Base-by-base conservation (phyloP, 1,140 invertebrate genomes). In the Drosophila lacteicornis region DNA sequence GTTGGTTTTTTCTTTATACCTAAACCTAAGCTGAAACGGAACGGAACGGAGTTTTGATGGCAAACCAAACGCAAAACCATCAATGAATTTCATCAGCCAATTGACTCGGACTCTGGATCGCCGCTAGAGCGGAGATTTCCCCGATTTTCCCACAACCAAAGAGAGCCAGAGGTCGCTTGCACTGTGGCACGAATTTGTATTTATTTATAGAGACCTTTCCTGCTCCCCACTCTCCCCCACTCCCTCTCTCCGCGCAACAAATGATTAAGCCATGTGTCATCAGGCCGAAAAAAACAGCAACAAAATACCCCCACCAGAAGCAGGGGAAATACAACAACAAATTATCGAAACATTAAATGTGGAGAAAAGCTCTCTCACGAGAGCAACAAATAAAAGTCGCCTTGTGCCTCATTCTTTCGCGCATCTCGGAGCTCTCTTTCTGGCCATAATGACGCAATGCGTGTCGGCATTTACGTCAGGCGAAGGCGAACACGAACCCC, bases 21-120 rank as follows among this genome's bases (percentile, higher is more conserved):
- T 19, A 61, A 61, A 17, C 30, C 46, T 1, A 33, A 60, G 12
- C 27, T 17, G 11, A 51, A 50, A 50, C 27, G 30, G 15, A 8
- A 50, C 25, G 49, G 11, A 51, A 27, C 6, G 53, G 53, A 56
- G 53, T 56, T 56, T 56, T 56, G 53, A 56, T 40, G 53, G 53
- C 51, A 53, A 61, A 27, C 5, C 60, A 22, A 17, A 69, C 58
- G 82, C 74, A 84, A 84, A 65, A 33, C 58, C 50, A 77, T 58
- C 76, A 78, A 80, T 78, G 67, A 85, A 84, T 84, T 84, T 46
- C 82, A 81, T 84, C 82, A 84, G 82, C 77, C 82, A 85, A 66
- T 80, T 84, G 11, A 25, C 13, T 19, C 33, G 3, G n/a, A 19
- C n/a, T 36, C 17, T 2, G 50, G 27, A 25, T 47, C 43, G 30